Conservation (phyloP, 2,888 invertebrate species). For the Agrotis ipsilon region DNA sequence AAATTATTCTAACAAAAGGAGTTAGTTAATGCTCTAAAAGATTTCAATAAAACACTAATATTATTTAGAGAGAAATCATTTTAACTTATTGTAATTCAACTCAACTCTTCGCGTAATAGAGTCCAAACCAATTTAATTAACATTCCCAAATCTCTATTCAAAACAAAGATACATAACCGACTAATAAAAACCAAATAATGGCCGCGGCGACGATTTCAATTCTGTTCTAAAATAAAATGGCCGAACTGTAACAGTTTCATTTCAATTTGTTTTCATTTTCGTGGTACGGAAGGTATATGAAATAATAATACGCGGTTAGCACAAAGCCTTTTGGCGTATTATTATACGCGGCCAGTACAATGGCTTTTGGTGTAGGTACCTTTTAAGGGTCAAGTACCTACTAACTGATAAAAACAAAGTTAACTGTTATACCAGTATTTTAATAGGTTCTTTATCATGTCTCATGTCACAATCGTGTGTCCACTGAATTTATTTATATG, state of each 20-base stretch:
- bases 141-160: slow-evolving; percentile 9
- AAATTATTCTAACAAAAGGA: too few relatives aligned
- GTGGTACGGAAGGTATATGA: slow-evolving; percentile 6
- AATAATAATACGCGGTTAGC: slow-evolving; percentile 26
- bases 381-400: slow-evolving; percentile 9
- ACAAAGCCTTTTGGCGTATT: slow-evolving; percentile 24
- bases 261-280: slow-evolving; percentile 14
- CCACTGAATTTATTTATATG: too few relatives aligned
- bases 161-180: slow-evolving; percentile 24
- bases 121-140: slow-evolving; percentile 23
- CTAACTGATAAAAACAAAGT: slow-evolving; percentile 11
- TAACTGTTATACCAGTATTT: not conserved
- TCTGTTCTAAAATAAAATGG: slow-evolving; percentile 17
- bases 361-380: slow-evolving; percentile 17
- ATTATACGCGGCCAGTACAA: slow-evolving; percentile 19
- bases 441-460: too few relatives aligned
- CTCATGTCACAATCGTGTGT: too few relatives aligned
- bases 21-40: too few relatives aligned
- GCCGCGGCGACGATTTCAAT: slow-evolving; percentile 5
- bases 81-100: slow-evolving; percentile 3
- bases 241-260: not conserved
- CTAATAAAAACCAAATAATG: slow-evolving; percentile 19
- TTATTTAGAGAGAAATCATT: not conserved
- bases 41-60: too few relatives aligned
- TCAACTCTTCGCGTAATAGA: not conserved